These are phyloP conservation scores for Laothoe populi DNA, from an alignment of 2,888 invertebrate genomes.

Conservation along the genomic window DNA sequence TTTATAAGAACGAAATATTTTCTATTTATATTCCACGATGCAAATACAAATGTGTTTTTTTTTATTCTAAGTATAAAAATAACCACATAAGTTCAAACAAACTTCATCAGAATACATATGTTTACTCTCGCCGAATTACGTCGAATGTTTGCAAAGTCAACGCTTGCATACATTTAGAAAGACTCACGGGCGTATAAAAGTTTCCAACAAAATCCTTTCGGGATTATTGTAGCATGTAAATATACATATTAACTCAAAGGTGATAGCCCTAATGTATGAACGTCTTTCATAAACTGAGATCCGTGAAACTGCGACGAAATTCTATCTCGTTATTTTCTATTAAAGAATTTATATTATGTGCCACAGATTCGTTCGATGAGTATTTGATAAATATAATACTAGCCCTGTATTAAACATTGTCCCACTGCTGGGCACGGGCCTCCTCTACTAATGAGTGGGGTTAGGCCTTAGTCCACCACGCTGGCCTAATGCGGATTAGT, in stretches of 20 bases:
- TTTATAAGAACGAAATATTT: neutral
- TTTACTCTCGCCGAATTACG: neutral
- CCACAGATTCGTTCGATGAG: too few relatives aligned
- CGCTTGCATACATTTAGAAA: neutral
- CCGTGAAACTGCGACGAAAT: neutral
- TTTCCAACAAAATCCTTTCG: conserved; percentile 4
- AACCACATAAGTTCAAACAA: neutral
- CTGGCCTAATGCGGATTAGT: too few relatives aligned
- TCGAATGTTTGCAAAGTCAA: neutral
- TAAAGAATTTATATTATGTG: neutral
- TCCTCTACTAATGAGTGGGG: too few relatives aligned
- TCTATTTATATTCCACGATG: too few relatives aligned
- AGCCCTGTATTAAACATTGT: too few relatives aligned
- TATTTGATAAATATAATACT: too few relatives aligned
- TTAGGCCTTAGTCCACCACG: too few relatives aligned
- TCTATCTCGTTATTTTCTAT: neutral
- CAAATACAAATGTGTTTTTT: too few relatives aligned
- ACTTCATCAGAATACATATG: neutral
- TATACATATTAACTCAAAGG: conserved; percentile 38
- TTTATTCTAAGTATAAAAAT: neutral
- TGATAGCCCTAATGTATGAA: conserved; percentile 57
- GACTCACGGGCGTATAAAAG: neutral
- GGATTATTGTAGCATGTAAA: conserved; percentile 1
- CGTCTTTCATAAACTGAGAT: conserved; percentile 44
- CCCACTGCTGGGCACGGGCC: too few relatives aligned